phyloP scores from a whole-genome alignment of 2,797 vertebrate genomes.

The Emys orbicularis region DNA sequence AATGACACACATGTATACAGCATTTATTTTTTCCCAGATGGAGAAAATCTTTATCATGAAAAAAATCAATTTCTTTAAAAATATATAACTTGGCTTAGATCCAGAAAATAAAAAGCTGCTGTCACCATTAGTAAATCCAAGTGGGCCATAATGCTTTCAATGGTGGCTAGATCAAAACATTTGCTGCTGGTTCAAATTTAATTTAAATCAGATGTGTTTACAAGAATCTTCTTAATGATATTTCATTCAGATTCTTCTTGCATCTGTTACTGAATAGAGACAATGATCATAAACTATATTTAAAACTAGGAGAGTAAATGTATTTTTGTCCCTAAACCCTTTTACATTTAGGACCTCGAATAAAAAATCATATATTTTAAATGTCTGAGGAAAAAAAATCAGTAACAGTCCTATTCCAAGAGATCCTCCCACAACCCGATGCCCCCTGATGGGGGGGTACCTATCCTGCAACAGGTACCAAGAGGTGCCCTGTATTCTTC shows the following conservation, averaged over 20 bases:
- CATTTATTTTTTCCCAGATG: conserved; percentile 52
- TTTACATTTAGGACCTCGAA: conserved; percentile 47
- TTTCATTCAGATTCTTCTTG: conserved; percentile 57
- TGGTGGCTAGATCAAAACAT: conserved; percentile 57
- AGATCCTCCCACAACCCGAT: not conserved
- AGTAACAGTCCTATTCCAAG: conserved; percentile 6
- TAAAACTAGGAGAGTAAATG: conserved; percentile 1
- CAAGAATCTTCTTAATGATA: conserved; percentile 38
- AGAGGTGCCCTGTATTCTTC: not conserved
- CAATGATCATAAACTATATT: conserved; percentile 32
- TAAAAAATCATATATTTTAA: not conserved
- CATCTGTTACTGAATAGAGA: conserved; percentile 5
- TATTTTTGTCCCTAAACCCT: conserved; percentile 12
- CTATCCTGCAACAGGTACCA: not conserved
- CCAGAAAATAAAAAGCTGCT: conserved; percentile 53
- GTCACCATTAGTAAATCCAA: conserved; percentile 68
- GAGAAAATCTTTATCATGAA: conserved; percentile 55
- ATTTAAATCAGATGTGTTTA: conserved; percentile 56
- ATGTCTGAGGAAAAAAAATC: conserved; percentile 18
- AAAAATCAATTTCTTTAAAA: conserved; percentile 42
- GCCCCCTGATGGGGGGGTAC: no score
- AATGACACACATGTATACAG: conserved; percentile 59
- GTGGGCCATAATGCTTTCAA: conserved; percentile 63
- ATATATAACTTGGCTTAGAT: conserved; percentile 66
- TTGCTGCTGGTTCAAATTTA: conserved; percentile 25